Base-by-base conservation (phyloP, 1,140 invertebrate species). In the Tenebrio molitor region DNA sequence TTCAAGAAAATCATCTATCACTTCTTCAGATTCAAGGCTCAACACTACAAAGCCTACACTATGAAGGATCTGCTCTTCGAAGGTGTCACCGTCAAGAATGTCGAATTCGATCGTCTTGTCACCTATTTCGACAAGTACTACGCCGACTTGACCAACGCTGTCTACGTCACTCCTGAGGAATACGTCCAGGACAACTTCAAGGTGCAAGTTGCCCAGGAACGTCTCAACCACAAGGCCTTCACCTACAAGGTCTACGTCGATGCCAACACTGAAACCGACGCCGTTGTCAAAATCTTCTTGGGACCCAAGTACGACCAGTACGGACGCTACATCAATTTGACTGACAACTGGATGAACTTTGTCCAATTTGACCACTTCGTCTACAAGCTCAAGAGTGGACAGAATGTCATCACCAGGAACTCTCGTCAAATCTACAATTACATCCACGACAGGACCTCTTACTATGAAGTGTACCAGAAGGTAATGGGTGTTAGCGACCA, bases 361-460 rank as follows among this genome's bases (percentile, higher is more conserved):
- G 87, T 91, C 50, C 86, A 90, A 80, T 81, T 91, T 46, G 92
- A 94, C 76, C 88, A 87, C 78, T 93, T 91, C 81, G 76, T 87
- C 17, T 87, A 88, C 77, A 85, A 88, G 63, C 82, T 94, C 34
- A 80, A 81, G 2, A 82, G 87, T 69, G 92, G 92, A 64, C 84
- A 88, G 68, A 93, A 92, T 79, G 83, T 85, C 39, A 86, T 94
- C 71, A 83, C 85, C 33, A 88, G 92, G 50, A 86, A 86, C 72
- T 92, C 91, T 4, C 84, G 85, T 6, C 87, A 93, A 8, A 89
- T 90, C 77, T 89, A 90, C 76, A 85, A 85, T 73, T 89, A 87
- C 69, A 85, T 87, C 69, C 83, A 86, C 42, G 91, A 92, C 77
- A 89, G 87, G 53, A 86, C 88, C 66, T 87, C 88, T 12, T 86